Base-by-base conservation (phyloP, 2,797 vertebrate genomes). In the Chloroceryle inda region DNA sequence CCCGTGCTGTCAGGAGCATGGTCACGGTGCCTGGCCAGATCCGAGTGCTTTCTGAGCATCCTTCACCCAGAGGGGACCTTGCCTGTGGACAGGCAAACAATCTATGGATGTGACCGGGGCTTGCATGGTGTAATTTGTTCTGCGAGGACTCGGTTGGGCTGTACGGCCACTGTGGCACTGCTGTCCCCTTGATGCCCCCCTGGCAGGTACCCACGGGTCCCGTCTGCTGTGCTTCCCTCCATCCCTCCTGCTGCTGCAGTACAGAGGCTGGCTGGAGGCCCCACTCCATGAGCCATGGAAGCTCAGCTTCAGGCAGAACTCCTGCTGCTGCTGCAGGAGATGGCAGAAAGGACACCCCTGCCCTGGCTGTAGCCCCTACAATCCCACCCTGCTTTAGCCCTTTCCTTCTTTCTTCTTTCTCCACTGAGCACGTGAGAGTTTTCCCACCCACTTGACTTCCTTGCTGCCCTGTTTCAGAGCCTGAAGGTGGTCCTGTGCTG, bases 151-250 rank as follows among this genome's bases (percentile, higher is more conserved):
- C 2, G 1, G 16, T 1, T 29, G 82, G 71, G 31, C 78, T 50
- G 44, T 21, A 8, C 56, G 53, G 49, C 8, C 1, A 0, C 49
- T 44, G 38, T 2, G 4, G 27, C 69, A 24, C 59, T 76, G 73
- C 52, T 87, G 52, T 81, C 11, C 47, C 44, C 47, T 56, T 31
- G 4, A 61, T 94, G 84, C 33, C 19, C 45, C 53, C 13, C 24
- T 2, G 4, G 23, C 45, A 80, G 79, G 7, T 58, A 10, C 15
- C 66, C 0, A 0, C 15, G 40, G n/a, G 29, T 61, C 52, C 37
- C 0, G 0, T 4, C 31, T 27, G 40, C 53, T 14, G 19, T 49
- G 24, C 2, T 26, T 9, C 3, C 76, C 76, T 71, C 49, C 17
- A 31, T 22, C 16, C 58, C 9, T 2, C 44, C 62, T 29, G 15